Conservation (phyloP, 2,888 invertebrate genomes). For the Mesoligia furuncula region DNA sequence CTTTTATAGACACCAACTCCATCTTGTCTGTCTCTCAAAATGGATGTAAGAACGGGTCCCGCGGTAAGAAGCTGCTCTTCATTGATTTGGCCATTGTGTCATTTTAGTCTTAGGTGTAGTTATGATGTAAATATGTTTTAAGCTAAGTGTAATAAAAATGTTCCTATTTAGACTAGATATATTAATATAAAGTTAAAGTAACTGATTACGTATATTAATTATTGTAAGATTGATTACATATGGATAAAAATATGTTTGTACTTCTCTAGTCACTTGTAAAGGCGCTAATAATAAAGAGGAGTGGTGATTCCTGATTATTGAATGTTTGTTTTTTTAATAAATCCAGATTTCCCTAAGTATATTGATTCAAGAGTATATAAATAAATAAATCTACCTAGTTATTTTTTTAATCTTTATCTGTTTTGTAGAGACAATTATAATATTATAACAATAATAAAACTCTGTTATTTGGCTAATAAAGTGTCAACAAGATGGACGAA, state of each 20-base stretch:
- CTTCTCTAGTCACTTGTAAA: conserved; percentile 85
- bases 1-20: too few relatives aligned
- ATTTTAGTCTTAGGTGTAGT: conserved; percentile 8
- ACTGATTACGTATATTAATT: conserved; percentile 28
- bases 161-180: conserved; percentile 75
- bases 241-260: conserved; percentile 71
- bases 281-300: conserved; percentile 85
- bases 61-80: too few relatives aligned
- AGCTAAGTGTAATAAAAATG: conserved; percentile 65
- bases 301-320: conserved; percentile 76
- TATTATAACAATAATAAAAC: too few relatives aligned
- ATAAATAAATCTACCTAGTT: too few relatives aligned
- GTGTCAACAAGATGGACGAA: neutral
- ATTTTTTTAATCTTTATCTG: neutral
- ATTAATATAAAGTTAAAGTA: conserved; percentile 37
- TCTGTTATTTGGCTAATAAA: neutral
- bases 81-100: too few relatives aligned
- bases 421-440: neutral
- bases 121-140: conserved; percentile 68
- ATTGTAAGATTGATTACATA: conserved; percentile 83
- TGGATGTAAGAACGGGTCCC: too few relatives aligned
- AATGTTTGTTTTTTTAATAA: conserved; percentile 50
- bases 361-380: neutral
- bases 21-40: too few relatives aligned
- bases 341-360: neutral